Percentiles rank a stretch among this genome's conserved stretches.
These are phyloP conservation scores for Brachyistius frenatus DNA, from an alignment of 2,113 vertebrate genomes.

Conservation along the genomic window DNA sequence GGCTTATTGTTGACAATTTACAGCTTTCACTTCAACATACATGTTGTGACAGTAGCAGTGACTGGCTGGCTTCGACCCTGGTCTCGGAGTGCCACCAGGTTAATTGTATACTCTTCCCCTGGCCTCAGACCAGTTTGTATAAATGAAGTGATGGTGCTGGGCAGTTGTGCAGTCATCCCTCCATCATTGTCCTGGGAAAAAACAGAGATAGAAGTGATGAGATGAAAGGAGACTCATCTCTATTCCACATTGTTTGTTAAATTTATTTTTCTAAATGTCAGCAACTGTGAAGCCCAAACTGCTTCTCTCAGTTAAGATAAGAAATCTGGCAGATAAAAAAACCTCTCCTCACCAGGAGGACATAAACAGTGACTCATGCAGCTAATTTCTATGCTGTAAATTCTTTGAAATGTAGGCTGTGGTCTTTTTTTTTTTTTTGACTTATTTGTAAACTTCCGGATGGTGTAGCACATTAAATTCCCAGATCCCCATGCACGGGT, in stretches of 20 bases:
- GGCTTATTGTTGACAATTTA: background rate
- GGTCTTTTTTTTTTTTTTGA: background rate
- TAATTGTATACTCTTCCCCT: constrained; percentile 95
- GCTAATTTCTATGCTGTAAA: background rate
- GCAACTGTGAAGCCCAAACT: background rate
- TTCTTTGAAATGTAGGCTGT: background rate
- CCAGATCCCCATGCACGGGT: background rate
- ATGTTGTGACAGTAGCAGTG: constrained; percentile 89
- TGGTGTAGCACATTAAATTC: constrained; percentile 40
- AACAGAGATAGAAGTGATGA: constrained; percentile 8
- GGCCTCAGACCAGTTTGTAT: constrained; percentile 95
- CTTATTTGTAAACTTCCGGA: constrained; percentile 22
- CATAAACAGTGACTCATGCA: constrained; percentile 17
- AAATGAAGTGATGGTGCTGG: constrained; percentile 94
- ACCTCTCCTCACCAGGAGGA: background rate
- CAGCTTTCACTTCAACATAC: constrained; percentile 82
- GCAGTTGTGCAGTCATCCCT: constrained; percentile 95
- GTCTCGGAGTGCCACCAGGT: constrained; percentile 93
- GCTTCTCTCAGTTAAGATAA: constrained; percentile 12
- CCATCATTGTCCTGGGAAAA: constrained; percentile 93
- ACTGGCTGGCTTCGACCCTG: constrained; percentile 92
- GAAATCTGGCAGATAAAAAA: constrained; percentile 11
- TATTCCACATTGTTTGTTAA: background rate
- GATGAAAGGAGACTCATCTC: background rate
- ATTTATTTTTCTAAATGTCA: constrained; percentile 29